phyloP scores from a whole-genome alignment of 2,797 vertebrate species.

The Acipenser transmontanus region DNA sequence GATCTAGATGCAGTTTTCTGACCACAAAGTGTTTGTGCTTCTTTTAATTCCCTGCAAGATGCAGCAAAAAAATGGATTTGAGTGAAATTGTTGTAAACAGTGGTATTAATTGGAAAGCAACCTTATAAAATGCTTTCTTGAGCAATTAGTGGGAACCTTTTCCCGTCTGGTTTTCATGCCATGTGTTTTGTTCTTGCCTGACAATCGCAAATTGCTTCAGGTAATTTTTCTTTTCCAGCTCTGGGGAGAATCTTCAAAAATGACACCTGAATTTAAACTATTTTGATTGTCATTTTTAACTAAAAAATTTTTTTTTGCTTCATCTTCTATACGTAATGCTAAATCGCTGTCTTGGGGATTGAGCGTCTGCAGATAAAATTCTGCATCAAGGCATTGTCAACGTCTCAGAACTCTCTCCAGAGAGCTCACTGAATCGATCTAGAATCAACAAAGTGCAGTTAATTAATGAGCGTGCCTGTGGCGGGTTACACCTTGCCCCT shows the following conservation, averaged over 20 bases:
- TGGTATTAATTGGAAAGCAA: constrained; percentile 64
- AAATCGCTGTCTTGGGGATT: constrained; percentile 61
- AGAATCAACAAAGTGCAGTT: constrained; percentile 79
- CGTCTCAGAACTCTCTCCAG: constrained; percentile 66
- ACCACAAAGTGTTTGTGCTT: too few species aligned
- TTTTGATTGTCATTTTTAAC: constrained; percentile 66
- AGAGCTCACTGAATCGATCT: constrained; percentile 71
- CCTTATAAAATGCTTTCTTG: constrained; percentile 70
- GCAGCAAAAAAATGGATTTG: too few species aligned
- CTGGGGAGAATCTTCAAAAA: constrained; percentile 71
- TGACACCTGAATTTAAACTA: constrained; percentile 60
- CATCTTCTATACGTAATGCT: constrained; percentile 58
- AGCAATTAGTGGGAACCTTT: constrained; percentile 66
- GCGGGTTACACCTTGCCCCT: too few species aligned
- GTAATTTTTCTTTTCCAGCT: constrained; percentile 59
- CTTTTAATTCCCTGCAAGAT: too few species aligned
- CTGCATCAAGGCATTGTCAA: constrained; percentile 67
- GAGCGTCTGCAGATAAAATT: constrained; percentile 70
- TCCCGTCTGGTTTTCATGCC: constrained; percentile 59
- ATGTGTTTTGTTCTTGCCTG: constrained; percentile 57
- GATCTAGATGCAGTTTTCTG: too few species aligned
- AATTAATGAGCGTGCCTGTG: constrained; percentile 71
- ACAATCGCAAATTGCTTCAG: constrained; percentile 72
- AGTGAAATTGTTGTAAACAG: constrained; percentile 4
- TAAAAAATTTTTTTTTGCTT: constrained; percentile 59